Evolutionary conservation across 2,888 invertebrate genomes (phyloP), one percentile per base, ranked within the genome.

Genomic region (Orthonevra nobilis): DNA sequence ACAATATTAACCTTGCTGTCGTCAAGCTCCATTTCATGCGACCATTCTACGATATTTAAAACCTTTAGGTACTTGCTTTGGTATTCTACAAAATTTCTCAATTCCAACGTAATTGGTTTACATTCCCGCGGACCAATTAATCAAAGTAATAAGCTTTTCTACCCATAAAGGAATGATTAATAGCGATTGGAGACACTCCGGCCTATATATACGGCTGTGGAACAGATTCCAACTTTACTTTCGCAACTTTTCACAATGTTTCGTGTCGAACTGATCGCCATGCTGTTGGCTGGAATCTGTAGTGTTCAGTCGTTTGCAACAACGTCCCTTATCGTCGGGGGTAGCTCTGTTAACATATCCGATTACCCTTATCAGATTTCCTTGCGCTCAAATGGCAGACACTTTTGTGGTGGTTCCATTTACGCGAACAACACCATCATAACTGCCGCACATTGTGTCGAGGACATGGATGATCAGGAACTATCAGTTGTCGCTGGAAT

Each of bases 321-420:
- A 12, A 23, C 19, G 44, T 66, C n/a, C 58, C 69, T n/a, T 7
- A 86, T 87, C 17, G 82, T 86, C 5, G 86, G 87, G 0, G 87
- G 64, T 20, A 6, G 30, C 9, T 36, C 56, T 83, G 12, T 84
- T 82, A 14, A 32, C 74, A 81, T 83, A 81, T n/a, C 84, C 2
- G 10, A 74, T 0, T 84, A 60, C 64, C 87, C 87, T 0, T 84
- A 86, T 64, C 84, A 85, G 54, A 83, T 87, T 0, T 86, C 87
- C 2, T 83, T 87, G 85, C 83, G 85, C 0, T 84, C 83, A 10
- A 81, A 73, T 3, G 83, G 83, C 1, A 81, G 82, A 10, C 87
- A 87, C 70, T 82, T 85, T 20, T 87, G 87, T 44, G 85, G 87
- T 0, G 87, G 87, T 9, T 81, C 83, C 6, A 77, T 87, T n/a